Percentiles rank a stretch among this genome's conserved stretches.
phyloP scores from a whole-genome alignment of 2,888 invertebrate species.

The Acleris literana region DNA sequence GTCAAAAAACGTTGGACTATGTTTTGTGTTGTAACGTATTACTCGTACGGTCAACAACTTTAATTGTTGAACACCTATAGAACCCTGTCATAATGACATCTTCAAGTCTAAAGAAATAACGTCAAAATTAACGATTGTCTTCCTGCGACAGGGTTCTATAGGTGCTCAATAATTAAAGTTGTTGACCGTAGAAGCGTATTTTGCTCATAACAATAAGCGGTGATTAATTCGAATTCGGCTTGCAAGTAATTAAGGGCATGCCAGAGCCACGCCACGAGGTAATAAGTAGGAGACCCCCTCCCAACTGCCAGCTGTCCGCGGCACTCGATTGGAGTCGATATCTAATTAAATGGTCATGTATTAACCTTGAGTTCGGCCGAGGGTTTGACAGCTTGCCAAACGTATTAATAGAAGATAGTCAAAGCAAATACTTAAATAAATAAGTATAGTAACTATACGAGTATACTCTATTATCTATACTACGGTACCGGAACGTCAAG shows the following conservation, averaged over 20 bases:
- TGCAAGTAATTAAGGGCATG: not conserved
- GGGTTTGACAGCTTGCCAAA: not conserved
- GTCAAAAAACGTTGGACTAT: too few species aligned
- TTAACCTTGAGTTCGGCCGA: not conserved
- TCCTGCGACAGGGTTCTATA: too few species aligned
- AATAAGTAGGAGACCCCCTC: not conserved
- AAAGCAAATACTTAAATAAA: constrained; percentile 1
- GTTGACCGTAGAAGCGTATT: too few species aligned
- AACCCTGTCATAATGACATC: too few species aligned
- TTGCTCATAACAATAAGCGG: not conserved
- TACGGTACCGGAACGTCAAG: not conserved
- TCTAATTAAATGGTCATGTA: not conserved
- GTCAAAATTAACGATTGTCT: too few species aligned
- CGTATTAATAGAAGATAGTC: not conserved
- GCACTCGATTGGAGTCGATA: constrained; percentile 2
- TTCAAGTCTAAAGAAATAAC: too few species aligned
- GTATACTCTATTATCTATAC: not conserved
- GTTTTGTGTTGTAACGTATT: too few species aligned
- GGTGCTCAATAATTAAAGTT: too few species aligned
- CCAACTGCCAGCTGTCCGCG: not conserved
- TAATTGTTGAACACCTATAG: too few species aligned
- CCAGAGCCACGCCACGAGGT: not conserved
- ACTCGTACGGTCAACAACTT: too few species aligned
- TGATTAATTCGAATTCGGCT: not conserved
- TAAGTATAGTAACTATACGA: too few species aligned